phyloP scores from a whole-genome alignment of 2,888 invertebrate genomes.

The Ecliptopera silaceata region DNA sequence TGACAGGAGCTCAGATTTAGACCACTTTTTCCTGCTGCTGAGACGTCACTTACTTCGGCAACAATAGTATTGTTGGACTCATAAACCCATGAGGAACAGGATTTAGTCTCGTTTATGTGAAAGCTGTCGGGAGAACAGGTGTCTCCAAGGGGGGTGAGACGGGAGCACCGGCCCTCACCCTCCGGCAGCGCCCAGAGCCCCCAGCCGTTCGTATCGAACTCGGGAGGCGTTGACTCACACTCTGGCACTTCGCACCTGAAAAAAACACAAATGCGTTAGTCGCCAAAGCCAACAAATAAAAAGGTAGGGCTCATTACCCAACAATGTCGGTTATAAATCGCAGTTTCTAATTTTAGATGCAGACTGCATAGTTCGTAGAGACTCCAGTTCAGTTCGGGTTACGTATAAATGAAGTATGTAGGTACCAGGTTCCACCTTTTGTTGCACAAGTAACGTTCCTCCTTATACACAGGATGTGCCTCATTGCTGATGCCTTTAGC shows the following conservation, averaged over 20 bases:
- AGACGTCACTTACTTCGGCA: conserved; percentile 51
- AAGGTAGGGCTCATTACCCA: too few species aligned
- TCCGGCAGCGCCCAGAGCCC: conserved; percentile 64
- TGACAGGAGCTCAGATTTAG: background rate
- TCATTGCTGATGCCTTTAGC: conserved; percentile 21
- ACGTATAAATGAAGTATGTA: too few species aligned
- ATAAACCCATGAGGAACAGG: conserved; percentile 66
- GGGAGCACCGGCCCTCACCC: conserved; percentile 54
- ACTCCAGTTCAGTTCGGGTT: too few species aligned
- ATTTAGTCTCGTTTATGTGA: conserved; percentile 49
- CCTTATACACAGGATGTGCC: conserved; percentile 22
- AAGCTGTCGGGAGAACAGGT: conserved; percentile 59
- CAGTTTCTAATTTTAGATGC: too few species aligned
- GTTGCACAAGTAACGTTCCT: background rate
- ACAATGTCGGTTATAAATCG: too few species aligned
- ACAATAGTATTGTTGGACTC: conserved; percentile 65
- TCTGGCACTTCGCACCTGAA: conserved; percentile 73
- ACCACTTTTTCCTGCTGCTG: background rate
- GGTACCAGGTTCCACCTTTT: background rate
- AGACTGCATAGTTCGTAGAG: too few species aligned
- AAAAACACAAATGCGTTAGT: conserved; percentile 9
- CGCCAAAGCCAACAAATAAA: background rate
- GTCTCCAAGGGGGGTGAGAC: conserved; percentile 45
- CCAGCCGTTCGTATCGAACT: conserved; percentile 57
- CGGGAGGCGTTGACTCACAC: conserved; percentile 62